Base-by-base conservation (phyloP, 1,140 invertebrate species). In the Sinonovacula constricta region DNA sequence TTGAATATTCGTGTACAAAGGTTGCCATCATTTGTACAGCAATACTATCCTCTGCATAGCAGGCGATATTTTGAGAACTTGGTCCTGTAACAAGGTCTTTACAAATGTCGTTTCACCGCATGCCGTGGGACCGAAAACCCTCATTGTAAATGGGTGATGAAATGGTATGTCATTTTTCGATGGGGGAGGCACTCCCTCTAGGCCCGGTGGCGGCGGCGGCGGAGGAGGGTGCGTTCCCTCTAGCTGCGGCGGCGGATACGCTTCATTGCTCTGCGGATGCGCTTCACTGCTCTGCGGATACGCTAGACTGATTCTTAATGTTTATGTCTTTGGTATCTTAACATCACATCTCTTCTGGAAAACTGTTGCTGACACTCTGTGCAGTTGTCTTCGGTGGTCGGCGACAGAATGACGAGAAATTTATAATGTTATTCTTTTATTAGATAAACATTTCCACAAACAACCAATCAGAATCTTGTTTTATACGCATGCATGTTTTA, bases 311-410 rank as follows among this genome's bases (percentile, higher is more conserved):
- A n/a, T 33, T 30, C 24, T 10, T 57, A 7, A 57, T 57, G 54
- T 22, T 57, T 57, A 10, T 63, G 60, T 33, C 31, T 63, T 22
- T 63, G 60, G 26, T 63, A 30, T 30, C 60, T 24, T 34, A 63
- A 34, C 60, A 63, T 63, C 26, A 14, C 30, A 63, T 63, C 60
- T 22, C 60, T 63, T 34, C 60, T 63, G 10, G 60, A 63, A 63
- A 63, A 63, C 5, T 22, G 4, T 34, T 63, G 60, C 5, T 63
- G 10, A 33, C 60, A 63, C 4, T 63, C 12, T 30, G 60, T 15
- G 31, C 60, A 63, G 31, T 63, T 63, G 15, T 63, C 5, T 30
- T 28, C 12, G 60, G 31, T 33, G 60, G 15, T 22, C 26, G 14
- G 31, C 14, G 12, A 14, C 30, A 28, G 60, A 63, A 63, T 63